Conservation (phyloP, 2,113 vertebrate species). For the Ctenodactylus gundi region DNA sequence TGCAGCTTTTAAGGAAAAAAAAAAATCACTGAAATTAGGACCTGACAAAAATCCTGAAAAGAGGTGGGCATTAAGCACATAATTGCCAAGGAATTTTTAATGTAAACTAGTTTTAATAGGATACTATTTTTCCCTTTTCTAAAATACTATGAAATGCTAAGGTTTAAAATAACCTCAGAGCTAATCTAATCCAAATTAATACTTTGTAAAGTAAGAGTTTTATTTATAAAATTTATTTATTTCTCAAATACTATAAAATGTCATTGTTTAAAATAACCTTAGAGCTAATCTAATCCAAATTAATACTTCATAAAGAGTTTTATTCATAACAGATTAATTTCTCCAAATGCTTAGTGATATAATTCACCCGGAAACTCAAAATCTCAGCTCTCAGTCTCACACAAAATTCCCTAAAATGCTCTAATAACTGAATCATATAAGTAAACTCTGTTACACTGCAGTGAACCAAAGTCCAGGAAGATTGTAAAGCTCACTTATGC, state of each 20-base stretch:
- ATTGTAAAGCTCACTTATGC: background rate
- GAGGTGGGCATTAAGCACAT: background rate
- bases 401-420: background rate
- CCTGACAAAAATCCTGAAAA: background rate
- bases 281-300: no score
- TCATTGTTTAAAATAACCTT: no score
- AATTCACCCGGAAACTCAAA: background rate
- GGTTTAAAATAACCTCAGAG: slow-evolving; percentile 13
- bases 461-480: background rate
- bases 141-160: background rate
- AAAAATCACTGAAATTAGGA: background rate
- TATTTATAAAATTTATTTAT: no score
- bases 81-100: background rate
- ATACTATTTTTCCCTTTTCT: background rate
- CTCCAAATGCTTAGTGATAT: background rate
- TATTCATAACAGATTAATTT: background rate
- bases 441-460: background rate
- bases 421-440: background rate
- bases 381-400: background rate
- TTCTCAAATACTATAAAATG: no score
- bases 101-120: background rate
- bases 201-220: background rate
- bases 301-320: background rate
- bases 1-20: background rate
- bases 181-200: slow-evolving; percentile 12